These are phyloP conservation scores for Eupithecia abbreviata DNA, from an alignment of 2,888 invertebrate genomes.

Conservation along the genomic window DNA sequence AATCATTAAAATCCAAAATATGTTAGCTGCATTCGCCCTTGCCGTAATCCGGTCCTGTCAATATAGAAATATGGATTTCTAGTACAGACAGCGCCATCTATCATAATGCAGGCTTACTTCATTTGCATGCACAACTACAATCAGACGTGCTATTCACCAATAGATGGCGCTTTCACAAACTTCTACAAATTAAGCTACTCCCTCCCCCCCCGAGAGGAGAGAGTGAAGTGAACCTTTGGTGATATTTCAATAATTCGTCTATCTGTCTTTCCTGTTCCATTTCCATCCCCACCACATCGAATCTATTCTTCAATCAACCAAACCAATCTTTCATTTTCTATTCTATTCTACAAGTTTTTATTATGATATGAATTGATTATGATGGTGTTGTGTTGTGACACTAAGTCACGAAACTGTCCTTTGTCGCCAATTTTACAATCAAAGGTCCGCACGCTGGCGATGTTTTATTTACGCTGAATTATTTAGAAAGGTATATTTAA, in stretches of 20 bases:
- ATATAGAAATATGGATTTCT: neutral
- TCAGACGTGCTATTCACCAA: neutral
- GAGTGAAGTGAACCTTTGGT: neutral
- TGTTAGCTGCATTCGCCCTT: neutral
- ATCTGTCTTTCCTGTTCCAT: neutral
- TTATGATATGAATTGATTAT: no score
- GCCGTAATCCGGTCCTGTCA: neutral
- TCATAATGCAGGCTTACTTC: neutral
- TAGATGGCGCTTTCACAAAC: constrained; percentile 7
- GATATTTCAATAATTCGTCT: no score
- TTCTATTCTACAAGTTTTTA: neutral
- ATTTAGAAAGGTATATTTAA: neutral
- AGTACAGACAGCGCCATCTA: constrained; percentile 16
- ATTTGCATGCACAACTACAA: neutral
- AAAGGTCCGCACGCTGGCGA: neutral
- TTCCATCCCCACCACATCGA: neutral
- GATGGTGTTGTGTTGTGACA: neutral
- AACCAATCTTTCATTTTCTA: neutral
- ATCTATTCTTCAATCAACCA: neutral
- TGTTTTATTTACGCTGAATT: neutral
- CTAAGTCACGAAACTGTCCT: no score
- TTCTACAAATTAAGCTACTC: constrained; percentile 13
- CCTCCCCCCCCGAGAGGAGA: constrained; percentile 22
- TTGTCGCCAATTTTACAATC: neutral
- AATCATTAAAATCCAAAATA: no score